These are phyloP conservation scores for Larimichthys crocea DNA, from an alignment of 2,113 vertebrate species.

Conservation along the genomic window DNA sequence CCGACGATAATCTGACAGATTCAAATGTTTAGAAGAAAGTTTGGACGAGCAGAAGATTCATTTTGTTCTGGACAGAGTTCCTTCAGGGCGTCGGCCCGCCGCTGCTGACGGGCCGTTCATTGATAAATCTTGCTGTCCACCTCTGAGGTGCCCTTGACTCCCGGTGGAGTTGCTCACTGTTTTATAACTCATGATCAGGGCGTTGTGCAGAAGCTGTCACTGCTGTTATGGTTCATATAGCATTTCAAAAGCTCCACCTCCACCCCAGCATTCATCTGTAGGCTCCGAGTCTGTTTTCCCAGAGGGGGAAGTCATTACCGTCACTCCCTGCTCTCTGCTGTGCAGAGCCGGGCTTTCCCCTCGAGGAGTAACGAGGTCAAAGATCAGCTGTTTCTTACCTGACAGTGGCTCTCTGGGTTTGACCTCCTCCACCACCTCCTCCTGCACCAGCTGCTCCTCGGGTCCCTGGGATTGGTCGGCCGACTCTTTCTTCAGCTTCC, in stretches of 20 bases:
- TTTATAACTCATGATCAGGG: neutral
- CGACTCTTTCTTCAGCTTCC: constrained; percentile 84
- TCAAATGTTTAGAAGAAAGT: too few species aligned
- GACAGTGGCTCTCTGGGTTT: constrained; percentile 89
- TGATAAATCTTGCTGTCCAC: too few species aligned
- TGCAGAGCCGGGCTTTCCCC: neutral
- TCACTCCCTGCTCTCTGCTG: neutral
- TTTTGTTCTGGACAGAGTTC: too few species aligned
- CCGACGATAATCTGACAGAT: too few species aligned
- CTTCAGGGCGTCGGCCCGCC: too few species aligned
- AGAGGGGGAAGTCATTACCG: neutral
- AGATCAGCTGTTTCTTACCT: constrained; percentile 77
- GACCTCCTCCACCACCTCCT: constrained; percentile 79
- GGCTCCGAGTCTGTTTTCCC: neutral
- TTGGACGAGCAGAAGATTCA: too few species aligned
- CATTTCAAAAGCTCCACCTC: neutral
- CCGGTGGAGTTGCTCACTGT: too few species aligned
- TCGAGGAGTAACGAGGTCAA: neutral
- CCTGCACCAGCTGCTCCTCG: constrained; percentile 76
- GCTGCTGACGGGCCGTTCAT: too few species aligned
- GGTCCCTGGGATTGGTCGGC: constrained; percentile 78
- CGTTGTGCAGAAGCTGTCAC: too few species aligned
- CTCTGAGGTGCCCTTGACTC: too few species aligned
- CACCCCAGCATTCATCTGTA: neutral
- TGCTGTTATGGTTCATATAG: neutral